phyloP scores from a whole-genome alignment of 2,797 vertebrate species.

The Furcifer pardalis region DNA sequence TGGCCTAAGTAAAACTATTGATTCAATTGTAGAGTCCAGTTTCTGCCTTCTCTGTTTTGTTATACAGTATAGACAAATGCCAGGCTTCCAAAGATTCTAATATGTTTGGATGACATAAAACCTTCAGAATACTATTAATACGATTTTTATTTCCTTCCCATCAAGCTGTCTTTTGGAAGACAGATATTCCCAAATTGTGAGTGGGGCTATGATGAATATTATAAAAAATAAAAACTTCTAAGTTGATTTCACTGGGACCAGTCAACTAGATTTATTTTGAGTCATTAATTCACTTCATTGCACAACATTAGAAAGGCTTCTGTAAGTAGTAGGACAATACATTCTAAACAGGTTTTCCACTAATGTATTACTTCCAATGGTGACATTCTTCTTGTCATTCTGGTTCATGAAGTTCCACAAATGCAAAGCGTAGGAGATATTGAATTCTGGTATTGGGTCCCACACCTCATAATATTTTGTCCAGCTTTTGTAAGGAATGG shows the following conservation, averaged over 20 bases:
- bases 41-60: too few species aligned
- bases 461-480: constrained; percentile 74
- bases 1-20: too few species aligned
- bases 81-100: too few species aligned
- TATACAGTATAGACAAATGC: too few species aligned
- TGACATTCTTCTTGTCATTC: constrained; percentile 47
- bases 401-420: constrained; percentile 81
- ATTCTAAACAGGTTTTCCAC: constrained; percentile 74
- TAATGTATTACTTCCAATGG: constrained; percentile 71
- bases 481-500: constrained; percentile 73
- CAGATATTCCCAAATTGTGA: not conserved
- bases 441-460: constrained; percentile 70
- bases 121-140: too few species aligned
- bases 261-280: not conserved
- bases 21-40: too few species aligned
- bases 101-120: too few species aligned
- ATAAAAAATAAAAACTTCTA: not conserved
- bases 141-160: too few species aligned
- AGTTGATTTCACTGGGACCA: fast-evolving
- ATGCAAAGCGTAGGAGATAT: constrained; percentile 75
- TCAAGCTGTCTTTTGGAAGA: not conserved
- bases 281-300: not conserved
- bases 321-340: constrained; percentile 75
- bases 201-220: not conserved
- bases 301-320: constrained; percentile 54